Conservation (phyloP, 2,113 vertebrate genomes). For the Rhineura floridana region DNA sequence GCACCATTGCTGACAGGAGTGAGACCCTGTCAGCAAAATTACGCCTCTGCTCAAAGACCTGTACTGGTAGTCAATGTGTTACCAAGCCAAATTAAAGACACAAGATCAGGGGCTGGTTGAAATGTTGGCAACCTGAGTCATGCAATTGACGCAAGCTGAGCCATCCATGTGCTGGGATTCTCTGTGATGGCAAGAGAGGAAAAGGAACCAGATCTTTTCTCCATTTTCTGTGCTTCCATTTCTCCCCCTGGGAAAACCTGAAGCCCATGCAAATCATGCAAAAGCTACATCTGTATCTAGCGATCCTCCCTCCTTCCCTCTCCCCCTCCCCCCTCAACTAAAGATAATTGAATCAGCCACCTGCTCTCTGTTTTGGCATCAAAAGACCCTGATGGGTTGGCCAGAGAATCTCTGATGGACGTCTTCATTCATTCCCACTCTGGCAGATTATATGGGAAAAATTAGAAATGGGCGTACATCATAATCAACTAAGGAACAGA, state of each 20-base stretch:
- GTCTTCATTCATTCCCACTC: neutral
- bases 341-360: neutral
- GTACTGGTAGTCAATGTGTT: too few relatives aligned
- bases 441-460: neutral
- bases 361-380: neutral
- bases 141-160: neutral
- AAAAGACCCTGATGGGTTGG: neutral
- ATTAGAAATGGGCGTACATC: neutral
- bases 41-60: too few relatives aligned
- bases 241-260: neutral
- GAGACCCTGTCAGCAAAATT: too few relatives aligned
- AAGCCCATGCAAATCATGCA: neutral
- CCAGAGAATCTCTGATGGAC: too few relatives aligned
- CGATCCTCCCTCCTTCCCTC: neutral
- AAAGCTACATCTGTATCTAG: neutral
- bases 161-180: neutral
- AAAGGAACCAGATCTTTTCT: neutral
- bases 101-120: neutral
- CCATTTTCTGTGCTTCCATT: neutral
- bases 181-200: neutral
- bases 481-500: neutral
- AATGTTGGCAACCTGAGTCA: neutral
- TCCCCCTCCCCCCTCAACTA: neutral
- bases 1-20: too few relatives aligned
- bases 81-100: too few relatives aligned